A percentile compares a stretch with the other conserved stretches of the same genome.
phyloP scores from a whole-genome alignment of 2,113 vertebrate species.

The Zosterops japonicus region DNA sequence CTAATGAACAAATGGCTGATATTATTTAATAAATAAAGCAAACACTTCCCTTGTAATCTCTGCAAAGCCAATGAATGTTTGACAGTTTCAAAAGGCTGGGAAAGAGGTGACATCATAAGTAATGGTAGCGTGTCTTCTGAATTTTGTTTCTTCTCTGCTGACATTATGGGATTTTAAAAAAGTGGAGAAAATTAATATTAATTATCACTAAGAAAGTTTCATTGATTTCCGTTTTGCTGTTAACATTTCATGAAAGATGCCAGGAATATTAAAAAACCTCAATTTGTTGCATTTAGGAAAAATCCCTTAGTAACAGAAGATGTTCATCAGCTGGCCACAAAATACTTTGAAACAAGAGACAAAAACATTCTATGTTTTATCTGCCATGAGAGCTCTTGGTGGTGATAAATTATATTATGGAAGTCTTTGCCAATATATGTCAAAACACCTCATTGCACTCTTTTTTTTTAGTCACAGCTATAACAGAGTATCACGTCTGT shows the following conservation, averaged over 20 bases:
- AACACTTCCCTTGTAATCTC: background rate
- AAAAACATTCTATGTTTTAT: background rate
- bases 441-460: background rate
- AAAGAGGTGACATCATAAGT: background rate
- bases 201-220: background rate
- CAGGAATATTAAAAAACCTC: background rate
- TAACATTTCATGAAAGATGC: background rate
- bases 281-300: background rate
- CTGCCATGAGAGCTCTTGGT: background rate
- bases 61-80: background rate
- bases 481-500: background rate
- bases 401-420: background rate
- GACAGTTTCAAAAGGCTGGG: background rate
- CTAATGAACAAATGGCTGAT: background rate
- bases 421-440: background rate
- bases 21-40: background rate
- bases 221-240: background rate
- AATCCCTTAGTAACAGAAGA: background rate
- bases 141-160: background rate
- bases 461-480: background rate
- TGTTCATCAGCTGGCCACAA: background rate
- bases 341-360: background rate
- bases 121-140: background rate
- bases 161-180: background rate
- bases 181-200: background rate